Evolutionary conservation across 1,140 invertebrate genomes (phyloP).

Genomic region (Euwallacea fornicatus): DNA sequence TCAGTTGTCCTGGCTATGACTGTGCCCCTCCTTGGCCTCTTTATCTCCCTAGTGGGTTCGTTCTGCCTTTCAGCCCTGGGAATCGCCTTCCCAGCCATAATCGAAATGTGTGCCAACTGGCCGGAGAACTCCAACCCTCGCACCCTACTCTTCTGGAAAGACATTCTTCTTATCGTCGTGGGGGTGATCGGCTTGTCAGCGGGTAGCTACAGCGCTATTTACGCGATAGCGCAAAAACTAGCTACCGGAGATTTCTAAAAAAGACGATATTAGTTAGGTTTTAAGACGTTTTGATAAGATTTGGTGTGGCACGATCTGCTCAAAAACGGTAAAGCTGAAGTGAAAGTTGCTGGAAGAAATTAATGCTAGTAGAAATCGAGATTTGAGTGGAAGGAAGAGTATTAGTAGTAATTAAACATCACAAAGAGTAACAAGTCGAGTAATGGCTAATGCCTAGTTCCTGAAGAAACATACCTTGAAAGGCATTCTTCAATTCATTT

Average conservation of each 20-base stretch:
- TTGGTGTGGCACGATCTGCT: no score
- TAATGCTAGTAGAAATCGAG: no score
- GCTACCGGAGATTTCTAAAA: constrained; percentile 35
- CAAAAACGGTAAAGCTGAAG: no score
- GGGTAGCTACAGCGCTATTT: constrained; percentile 51
- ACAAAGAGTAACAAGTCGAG: no score
- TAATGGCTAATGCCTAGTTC: no score
- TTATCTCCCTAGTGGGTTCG: constrained; percentile 85
- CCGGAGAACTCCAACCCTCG: constrained; percentile 53
- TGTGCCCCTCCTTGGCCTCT: constrained; percentile 75
- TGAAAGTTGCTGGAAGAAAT: no score
- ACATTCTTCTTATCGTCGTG: constrained; percentile 59
- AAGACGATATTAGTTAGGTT: no score
- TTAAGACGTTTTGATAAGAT: no score
- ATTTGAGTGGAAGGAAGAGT: no score
- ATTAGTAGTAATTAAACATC: no score
- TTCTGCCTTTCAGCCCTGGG: constrained; percentile 77
- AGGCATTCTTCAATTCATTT: no score
- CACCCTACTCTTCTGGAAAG: constrained; percentile 55
- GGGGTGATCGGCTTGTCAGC: constrained; percentile 57
- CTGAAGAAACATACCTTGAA: no score
- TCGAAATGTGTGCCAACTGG: constrained; percentile 67
- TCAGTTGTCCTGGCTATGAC: constrained; percentile 71
- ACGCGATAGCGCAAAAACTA: constrained; percentile 46
- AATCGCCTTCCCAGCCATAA: constrained; percentile 83